These are phyloP conservation scores for Habropoda laboriosa DNA, from an alignment of 1,140 invertebrate genomes.

Conservation along the genomic window DNA sequence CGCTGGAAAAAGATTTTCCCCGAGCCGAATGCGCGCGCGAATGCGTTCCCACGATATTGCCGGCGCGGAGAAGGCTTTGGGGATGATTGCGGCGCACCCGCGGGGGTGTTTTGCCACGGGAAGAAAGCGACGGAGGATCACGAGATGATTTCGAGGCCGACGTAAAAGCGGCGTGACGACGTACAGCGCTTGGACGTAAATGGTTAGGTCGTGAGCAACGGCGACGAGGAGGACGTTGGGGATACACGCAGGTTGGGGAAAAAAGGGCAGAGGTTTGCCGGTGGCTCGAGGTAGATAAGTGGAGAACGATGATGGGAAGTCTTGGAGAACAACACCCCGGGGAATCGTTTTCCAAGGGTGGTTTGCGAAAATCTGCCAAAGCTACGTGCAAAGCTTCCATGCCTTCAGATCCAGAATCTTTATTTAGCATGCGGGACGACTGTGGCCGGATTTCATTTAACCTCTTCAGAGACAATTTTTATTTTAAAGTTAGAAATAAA, in stretches of 20 bases:
- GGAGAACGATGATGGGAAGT: constrained; percentile 63
- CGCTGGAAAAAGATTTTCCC: constrained; percentile 7
- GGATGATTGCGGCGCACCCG: neutral
- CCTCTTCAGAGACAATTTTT: too few species aligned
- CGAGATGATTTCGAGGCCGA: constrained; percentile 39
- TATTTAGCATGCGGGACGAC: neutral
- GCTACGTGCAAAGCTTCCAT: constrained; percentile 3
- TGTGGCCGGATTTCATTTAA: neutral
- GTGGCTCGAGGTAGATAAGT: constrained; percentile 20
- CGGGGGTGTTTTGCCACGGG: neutral
- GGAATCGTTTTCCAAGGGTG: constrained; percentile 65
- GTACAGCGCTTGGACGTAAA: constrained; percentile 50
- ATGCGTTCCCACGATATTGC: constrained; percentile 6
- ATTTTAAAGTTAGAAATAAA: too few species aligned
- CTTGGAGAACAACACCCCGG: constrained; percentile 61
- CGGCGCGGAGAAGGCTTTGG: neutral
- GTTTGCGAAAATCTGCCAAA: constrained; percentile 22
- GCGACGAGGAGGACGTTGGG: neutral
- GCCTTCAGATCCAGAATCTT: constrained; percentile 19
- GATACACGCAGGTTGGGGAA: constrained; percentile 14
- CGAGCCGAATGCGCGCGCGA: neutral
- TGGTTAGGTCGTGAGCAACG: constrained; percentile 25
- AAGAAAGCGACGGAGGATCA: constrained; percentile 15
- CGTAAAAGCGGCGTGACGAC: constrained; percentile 31
- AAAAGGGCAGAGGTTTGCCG: constrained; percentile 12